Conservation (phyloP, 1,140 invertebrate species). For the Rhagoletis pomonella region DNA sequence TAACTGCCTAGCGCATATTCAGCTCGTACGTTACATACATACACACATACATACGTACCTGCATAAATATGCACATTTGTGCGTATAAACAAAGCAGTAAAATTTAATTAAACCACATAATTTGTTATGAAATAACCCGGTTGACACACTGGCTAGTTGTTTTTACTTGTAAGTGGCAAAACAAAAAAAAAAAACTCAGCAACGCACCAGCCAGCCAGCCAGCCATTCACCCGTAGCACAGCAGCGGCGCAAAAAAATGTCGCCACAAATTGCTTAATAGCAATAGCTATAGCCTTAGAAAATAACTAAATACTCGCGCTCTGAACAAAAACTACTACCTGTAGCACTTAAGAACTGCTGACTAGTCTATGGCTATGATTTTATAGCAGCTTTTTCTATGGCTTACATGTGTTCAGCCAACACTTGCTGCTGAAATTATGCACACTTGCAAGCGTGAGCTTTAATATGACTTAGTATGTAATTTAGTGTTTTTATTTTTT, state of each 20-base stretch:
- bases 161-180: not conserved
- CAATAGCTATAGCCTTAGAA: not conserved
- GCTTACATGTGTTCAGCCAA: not conserved
- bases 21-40: not conserved
- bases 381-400: not conserved
- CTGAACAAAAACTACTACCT: not conserved
- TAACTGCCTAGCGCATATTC: not conserved
- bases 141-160: not conserved
- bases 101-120: conserved; percentile 43
- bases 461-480: not conserved
- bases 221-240: not conserved
- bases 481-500: conserved; percentile 3
- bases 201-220: not conserved
- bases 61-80: not conserved
- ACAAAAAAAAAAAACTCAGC: not conserved
- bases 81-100: conserved; percentile 15
- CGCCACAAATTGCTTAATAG: conserved; percentile 38
- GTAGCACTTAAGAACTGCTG: not conserved
- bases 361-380: not conserved
- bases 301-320: not conserved
- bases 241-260: not conserved
- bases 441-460: not conserved
- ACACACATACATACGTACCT: not conserved
- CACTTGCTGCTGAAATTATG: not conserved
- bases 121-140: conserved; percentile 17